phyloP scores from a whole-genome alignment of 2,113 vertebrate species.

The Cavia porcellus region DNA sequence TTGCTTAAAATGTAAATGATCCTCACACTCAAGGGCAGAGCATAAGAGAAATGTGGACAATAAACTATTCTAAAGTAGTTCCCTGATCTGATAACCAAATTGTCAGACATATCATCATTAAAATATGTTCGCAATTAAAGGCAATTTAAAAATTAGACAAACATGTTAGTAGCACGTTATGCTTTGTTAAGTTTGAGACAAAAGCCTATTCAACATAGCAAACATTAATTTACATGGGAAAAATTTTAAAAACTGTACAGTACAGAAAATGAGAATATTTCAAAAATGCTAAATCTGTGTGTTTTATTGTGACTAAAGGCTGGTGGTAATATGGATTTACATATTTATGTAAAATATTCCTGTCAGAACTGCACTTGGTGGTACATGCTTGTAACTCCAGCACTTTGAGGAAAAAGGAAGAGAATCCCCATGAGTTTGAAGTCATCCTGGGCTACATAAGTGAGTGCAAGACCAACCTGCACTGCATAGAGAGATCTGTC shows the following conservation, averaged over 20 bases:
- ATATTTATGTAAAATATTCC: not conserved
- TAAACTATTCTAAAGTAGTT: slow-evolving; percentile 41
- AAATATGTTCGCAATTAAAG: not conserved
- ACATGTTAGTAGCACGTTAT: not conserved
- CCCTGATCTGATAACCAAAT: not conserved
- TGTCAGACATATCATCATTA: not conserved
- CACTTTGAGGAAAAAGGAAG: not conserved
- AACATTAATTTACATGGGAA: not conserved
- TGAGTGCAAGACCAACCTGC: not conserved
- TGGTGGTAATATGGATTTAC: not conserved
- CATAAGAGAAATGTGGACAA: not conserved
- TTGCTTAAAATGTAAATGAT: not conserved
- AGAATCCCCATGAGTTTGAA: no score
- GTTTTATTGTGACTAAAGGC: not conserved
- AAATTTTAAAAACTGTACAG: not conserved
- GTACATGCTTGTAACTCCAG: no score
- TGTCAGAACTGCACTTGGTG: not conserved
- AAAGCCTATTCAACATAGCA: not conserved
- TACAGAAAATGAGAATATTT: not conserved
- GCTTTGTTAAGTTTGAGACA: not conserved
- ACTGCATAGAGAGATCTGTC: not conserved
- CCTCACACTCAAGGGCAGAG: not conserved
- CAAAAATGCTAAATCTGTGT: not conserved
- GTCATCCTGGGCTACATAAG: no score
- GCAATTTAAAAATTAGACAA: not conserved